Evolutionary conservation across 2,113 vertebrate genomes (phyloP), one percentile per base, ranked within the genome.

Genomic region (Carollia perspicillata): DNA sequence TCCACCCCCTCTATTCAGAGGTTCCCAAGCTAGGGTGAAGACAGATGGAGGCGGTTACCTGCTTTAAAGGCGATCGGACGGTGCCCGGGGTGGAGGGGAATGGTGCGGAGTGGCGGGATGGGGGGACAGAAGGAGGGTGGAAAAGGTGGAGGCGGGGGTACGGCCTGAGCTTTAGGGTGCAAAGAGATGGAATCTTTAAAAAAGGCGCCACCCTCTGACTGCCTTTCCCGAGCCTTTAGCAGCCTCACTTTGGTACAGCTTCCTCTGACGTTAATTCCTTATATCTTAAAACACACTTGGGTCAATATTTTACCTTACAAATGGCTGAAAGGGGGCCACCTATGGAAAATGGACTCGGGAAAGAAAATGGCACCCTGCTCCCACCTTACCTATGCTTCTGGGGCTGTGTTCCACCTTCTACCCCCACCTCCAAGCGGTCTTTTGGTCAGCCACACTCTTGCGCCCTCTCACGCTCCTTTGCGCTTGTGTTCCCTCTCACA

Each of bases 191-290:
- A 90, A 96, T 90, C 93, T 74, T 97, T 86, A 49, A 77, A 79
- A 95, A 96, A 88, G 86, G 71, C 77, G 65, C 65, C 90, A 90
- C 93, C 94, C 89, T 74, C 90, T 90, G 42, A 47, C 74, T 89
- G 92, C 49, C 53, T 92, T 87, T 58, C 85, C 60, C 80, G 84
- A 12, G 74, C 94, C 77, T 30, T 42, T 74, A 51, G 69, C 75
- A 88, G 93, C 83, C 86, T 95, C 69, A 26, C 77, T 87, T 68
- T 75, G 71, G n/a, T 68, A 85, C n/a, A 84, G 86, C 90, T 93
- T 97, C 91, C 87, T 88, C 95, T 93, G 91, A 81, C 60, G 53
- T 84, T 93, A 55, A 93, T 93, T 87, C 95, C 77, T 58, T 84
- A n/a, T 40, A 93, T 88, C 87, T 79, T 90, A 60, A 92, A 93